These are phyloP conservation scores for Cyclophora albipunctata DNA, from an alignment of 2,888 invertebrate species.

Conservation along the genomic window DNA sequence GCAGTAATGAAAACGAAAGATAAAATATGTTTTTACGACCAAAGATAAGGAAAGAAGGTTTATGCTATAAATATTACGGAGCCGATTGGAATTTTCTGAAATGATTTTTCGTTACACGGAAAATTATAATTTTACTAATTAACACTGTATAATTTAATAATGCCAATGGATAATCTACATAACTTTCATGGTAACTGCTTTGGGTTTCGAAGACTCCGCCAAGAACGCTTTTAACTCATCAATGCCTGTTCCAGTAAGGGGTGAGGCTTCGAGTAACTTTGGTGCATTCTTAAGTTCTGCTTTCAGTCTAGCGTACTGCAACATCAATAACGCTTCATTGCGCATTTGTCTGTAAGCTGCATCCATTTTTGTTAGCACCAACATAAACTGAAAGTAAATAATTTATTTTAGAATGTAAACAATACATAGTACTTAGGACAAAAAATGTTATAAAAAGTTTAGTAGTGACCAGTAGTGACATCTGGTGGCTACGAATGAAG, in stretches of 20 bases:
- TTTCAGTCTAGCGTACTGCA: slow-evolving; percentile 82
- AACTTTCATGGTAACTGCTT: slow-evolving; percentile 12
- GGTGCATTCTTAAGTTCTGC: slow-evolving; percentile 81
- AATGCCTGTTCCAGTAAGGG: slow-evolving; percentile 81
- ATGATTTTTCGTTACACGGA: slow-evolving; percentile 4
- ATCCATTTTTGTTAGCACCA: slow-evolving; percentile 89
- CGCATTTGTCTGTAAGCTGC: slow-evolving; percentile 90
- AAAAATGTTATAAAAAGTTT: neutral
- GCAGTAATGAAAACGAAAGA: too few relatives aligned
- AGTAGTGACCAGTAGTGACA: neutral
- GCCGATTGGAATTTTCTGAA: too few relatives aligned
- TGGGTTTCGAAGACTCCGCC: slow-evolving; percentile 27
- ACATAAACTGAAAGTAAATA: slow-evolving; percentile 70
- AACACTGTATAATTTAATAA: neutral
- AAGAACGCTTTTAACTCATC: slow-evolving; percentile 73
- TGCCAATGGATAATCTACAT: neutral
- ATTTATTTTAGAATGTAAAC: neutral
- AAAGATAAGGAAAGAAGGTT: neutral
- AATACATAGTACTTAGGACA: neutral
- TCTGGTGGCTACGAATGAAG: neutral
- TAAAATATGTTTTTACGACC: neutral
- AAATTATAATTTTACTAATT: neutral
- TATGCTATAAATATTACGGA: too few relatives aligned
- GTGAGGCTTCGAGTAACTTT: slow-evolving; percentile 83
- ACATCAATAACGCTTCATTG: slow-evolving; percentile 88